Percentiles rank a stretch among this genome's conserved stretches.
These are phyloP conservation scores for Zygaena filipendulae DNA, from an alignment of 2,888 invertebrate species.

Conservation along the genomic window DNA sequence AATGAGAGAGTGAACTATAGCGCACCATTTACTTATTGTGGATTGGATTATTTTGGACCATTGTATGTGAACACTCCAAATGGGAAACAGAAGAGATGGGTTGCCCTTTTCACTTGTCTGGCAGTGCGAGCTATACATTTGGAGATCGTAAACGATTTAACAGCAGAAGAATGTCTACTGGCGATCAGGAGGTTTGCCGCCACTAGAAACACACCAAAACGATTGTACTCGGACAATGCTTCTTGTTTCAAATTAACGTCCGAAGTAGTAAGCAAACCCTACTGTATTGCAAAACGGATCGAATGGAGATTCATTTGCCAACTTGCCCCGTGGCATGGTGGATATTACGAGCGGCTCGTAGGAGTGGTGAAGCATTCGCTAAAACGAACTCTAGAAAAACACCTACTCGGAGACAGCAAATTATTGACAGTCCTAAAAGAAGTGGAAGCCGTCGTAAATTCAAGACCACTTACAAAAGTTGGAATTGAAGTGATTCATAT, in stretches of 20 bases:
- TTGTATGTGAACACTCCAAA: not conserved
- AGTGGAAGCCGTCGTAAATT: slow-evolving; percentile 8
- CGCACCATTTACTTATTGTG: slow-evolving; percentile 1
- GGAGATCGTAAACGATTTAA: slow-evolving; percentile 9
- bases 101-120: slow-evolving; percentile 14
- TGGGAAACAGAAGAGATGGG: slow-evolving; percentile 11
- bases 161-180: slow-evolving; percentile 12
- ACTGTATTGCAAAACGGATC: slow-evolving; percentile 7
- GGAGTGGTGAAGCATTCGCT: slow-evolving; percentile 10
- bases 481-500: slow-evolving; percentile 6
- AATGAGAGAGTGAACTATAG: slow-evolving; percentile 1
- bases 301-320: slow-evolving; percentile 16
- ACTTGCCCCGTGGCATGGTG: slow-evolving; percentile 17
- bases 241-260: slow-evolving; percentile 11
- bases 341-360: slow-evolving; percentile 16
- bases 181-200: slow-evolving; percentile 11
- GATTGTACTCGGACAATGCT: slow-evolving; percentile 14
- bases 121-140: slow-evolving; percentile 12
- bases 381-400: slow-evolving; percentile 9
- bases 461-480: slow-evolving; percentile 6
- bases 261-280: slow-evolving; percentile 7
- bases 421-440: slow-evolving; percentile 8
- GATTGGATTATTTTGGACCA: slow-evolving; percentile 6
- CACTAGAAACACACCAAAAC: slow-evolving; percentile 6
- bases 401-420: slow-evolving; percentile 4